phyloP scores from a whole-genome alignment of 2,888 invertebrate genomes.

The Limnephilus auricula region DNA sequence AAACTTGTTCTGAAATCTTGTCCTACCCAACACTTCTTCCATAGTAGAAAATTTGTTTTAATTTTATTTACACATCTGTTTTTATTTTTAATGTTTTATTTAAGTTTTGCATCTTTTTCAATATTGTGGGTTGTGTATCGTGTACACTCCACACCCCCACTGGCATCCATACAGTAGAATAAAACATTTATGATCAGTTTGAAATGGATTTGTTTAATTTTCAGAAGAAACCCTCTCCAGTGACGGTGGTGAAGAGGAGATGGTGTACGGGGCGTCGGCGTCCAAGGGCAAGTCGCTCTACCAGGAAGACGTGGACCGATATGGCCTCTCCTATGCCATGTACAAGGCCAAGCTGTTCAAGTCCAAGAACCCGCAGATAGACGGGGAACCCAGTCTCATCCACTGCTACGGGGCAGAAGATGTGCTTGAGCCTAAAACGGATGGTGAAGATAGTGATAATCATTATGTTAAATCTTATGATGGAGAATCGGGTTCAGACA shows the following conservation, averaged over 20 bases:
- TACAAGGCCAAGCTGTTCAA: conserved; percentile 77
- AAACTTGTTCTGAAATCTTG: no score
- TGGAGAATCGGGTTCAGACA: conserved; percentile 10
- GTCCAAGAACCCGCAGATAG: conserved; percentile 27
- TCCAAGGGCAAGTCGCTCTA: conserved; percentile 69
- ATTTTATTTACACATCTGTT: no score
- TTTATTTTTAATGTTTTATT: neutral
- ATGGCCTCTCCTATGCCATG: conserved; percentile 82
- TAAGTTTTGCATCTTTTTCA: neutral
- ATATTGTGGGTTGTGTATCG: neutral
- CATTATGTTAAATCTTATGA: conserved; percentile 20
- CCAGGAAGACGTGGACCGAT: conserved; percentile 78
- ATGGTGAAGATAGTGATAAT: neutral
- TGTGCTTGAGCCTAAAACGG: neutral
- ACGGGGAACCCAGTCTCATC: conserved; percentile 51
- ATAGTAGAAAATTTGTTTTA: no score
- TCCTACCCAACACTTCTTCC: no score
- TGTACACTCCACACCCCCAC: neutral
- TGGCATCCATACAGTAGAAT: neutral
- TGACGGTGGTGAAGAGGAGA: conserved; percentile 74
- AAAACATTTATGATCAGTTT: neutral
- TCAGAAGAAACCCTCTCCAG: conserved; percentile 73
- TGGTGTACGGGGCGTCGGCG: conserved; percentile 71
- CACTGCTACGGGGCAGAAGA: conserved; percentile 39
- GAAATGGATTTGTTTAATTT: neutral